Conservation (phyloP, 2,113 vertebrate species). For the Galeopterus variegatus region DNA sequence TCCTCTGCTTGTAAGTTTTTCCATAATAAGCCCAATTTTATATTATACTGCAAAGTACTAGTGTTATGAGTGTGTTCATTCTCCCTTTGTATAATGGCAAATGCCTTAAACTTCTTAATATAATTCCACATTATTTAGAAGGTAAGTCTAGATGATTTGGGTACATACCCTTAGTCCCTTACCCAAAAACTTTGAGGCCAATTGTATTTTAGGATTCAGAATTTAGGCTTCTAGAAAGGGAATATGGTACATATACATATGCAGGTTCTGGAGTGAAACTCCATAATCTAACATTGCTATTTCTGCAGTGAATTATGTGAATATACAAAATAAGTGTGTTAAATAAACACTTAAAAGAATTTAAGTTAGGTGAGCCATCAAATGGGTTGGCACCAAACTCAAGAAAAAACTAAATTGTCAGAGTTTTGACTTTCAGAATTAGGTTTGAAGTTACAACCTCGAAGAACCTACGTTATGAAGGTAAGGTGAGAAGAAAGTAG, state of each 20-base stretch:
- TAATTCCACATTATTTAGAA: background rate
- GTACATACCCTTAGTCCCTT: background rate
- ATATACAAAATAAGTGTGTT: background rate
- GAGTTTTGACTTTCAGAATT: background rate
- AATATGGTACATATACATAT: background rate
- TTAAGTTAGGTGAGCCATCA: background rate
- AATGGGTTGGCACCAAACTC: background rate
- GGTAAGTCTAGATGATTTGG: background rate
- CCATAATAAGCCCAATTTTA: background rate
- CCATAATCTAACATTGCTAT: background rate
- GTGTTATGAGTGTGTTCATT: background rate
- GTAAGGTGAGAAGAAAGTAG: background rate
- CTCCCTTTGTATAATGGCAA: background rate
- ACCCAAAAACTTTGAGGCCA: background rate
- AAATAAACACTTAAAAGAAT: conserved; percentile 14
- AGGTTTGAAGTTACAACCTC: background rate
- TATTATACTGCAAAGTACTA: background rate
- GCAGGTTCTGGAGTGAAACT: background rate
- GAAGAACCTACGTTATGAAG: background rate
- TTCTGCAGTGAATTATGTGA: conserved; percentile 1
- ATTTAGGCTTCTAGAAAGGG: background rate
- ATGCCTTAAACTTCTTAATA: background rate
- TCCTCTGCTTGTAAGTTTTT: background rate
- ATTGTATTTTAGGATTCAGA: conserved; percentile 36
- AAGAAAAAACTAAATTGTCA: background rate